These are phyloP conservation scores for rat (Rattus norvegicus) DNA, from an alignment of 2,113 vertebrate species.

Conservation along the genomic window DNA sequence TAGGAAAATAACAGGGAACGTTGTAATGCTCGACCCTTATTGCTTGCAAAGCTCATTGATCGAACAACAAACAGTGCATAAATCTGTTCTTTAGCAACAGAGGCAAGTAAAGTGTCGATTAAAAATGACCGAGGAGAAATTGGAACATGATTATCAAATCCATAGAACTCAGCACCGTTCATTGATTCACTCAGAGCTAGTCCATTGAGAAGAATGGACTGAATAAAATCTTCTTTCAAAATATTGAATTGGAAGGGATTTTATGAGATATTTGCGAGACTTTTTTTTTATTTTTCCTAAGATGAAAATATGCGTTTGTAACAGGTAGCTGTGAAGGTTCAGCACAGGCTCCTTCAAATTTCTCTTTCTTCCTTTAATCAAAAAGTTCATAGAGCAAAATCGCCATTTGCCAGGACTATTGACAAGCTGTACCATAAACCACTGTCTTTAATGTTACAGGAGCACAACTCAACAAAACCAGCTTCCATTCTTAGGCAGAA, in stretches of 20 bases:
- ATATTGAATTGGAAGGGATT: neutral
- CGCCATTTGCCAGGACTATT: neutral
- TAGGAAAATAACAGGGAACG: constrained; percentile 57
- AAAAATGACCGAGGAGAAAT: constrained; percentile 71
- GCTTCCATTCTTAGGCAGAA: neutral
- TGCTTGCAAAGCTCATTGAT: constrained; percentile 80
- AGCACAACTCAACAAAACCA: neutral
- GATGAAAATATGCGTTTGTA: constrained; percentile 34
- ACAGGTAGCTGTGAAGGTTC: neutral
- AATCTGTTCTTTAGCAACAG: constrained; percentile 71
- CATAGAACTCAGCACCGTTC: constrained; percentile 43
- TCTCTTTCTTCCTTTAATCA: constrained; percentile 39
- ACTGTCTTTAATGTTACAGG: neutral
- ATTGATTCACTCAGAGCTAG: neutral
- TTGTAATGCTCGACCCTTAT: constrained; percentile 68
- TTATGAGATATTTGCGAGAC: neutral
- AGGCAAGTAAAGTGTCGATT: constrained; percentile 69
- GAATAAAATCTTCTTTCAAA: constrained; percentile 46
- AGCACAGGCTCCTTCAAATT: neutral
- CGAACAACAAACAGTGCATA: constrained; percentile 68
- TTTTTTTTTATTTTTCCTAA: neutral
- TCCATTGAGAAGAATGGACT: constrained; percentile 49
- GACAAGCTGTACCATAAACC: neutral
- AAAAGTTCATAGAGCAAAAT: neutral
- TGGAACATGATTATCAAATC: constrained; percentile 71